Evolutionary conservation across 2,797 vertebrate species (phyloP).

Genomic region (Anabacerthia variegaticeps): DNA sequence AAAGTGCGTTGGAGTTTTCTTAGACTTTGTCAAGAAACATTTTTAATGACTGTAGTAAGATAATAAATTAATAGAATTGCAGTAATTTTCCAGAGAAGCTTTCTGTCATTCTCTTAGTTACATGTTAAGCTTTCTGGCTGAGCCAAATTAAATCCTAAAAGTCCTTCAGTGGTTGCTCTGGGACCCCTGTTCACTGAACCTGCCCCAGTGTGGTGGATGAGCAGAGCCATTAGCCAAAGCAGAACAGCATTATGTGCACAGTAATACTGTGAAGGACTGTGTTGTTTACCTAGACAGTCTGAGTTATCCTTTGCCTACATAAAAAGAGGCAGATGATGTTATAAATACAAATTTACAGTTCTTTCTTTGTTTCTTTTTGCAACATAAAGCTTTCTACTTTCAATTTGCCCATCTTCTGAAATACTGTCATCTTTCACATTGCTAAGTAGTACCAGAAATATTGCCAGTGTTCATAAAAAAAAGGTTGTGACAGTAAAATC

Average conservation of each 20-base stretch:
- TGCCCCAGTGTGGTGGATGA: not conserved
- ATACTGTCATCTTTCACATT: not conserved
- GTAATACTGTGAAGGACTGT: not conserved
- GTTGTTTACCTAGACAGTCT: not conserved
- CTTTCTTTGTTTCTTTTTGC: not conserved
- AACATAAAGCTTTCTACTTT: not conserved
- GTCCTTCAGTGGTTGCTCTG: not conserved
- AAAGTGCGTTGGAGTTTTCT: not conserved
- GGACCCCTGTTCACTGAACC: not conserved
- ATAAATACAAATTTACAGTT: not conserved
- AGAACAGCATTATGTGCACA: not conserved
- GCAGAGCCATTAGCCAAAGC: not conserved
- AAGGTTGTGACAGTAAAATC: not conserved
- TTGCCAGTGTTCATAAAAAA: not conserved
- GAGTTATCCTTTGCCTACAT: not conserved
- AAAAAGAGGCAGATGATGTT: not conserved
- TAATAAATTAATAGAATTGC: not conserved
- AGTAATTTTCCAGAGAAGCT: not conserved
- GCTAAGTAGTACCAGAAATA: not conserved
- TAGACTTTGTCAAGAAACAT: not conserved
- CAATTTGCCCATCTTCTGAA: not conserved
- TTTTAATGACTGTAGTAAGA: not conserved
- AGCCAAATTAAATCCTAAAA: not conserved
- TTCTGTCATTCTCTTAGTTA: not conserved
- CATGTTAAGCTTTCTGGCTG: not conserved